These are phyloP conservation scores for Epirrhoe alternata DNA, from an alignment of 2,888 invertebrate species.

Conservation along the genomic window DNA sequence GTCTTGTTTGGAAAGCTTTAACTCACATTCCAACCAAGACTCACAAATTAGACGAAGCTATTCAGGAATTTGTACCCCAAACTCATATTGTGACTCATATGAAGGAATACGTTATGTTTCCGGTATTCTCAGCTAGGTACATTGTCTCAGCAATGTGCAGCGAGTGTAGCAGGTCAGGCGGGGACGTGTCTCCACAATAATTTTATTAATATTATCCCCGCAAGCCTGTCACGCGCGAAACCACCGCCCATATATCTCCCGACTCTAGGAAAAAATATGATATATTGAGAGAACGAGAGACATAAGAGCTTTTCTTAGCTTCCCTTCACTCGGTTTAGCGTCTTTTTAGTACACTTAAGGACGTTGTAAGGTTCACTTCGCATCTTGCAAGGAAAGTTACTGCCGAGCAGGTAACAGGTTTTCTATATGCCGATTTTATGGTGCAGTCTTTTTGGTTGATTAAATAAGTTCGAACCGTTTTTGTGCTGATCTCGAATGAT, in stretches of 20 bases:
- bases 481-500: slow-evolving; percentile 26
- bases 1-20: not conserved
- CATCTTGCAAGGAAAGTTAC: slow-evolving; percentile 32
- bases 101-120: slow-evolving; percentile 2
- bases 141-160: slow-evolving; percentile 45
- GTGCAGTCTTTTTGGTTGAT: slow-evolving; percentile 39
- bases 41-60: slow-evolving; percentile 2
- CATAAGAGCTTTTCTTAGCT: slow-evolving; percentile 76
- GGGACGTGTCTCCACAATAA: slow-evolving; percentile 81
- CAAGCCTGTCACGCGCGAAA: slow-evolving; percentile 82
- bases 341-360: slow-evolving; percentile 58
- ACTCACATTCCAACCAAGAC: not conserved
- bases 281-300: slow-evolving; percentile 81
- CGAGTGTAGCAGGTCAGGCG: slow-evolving; percentile 67
- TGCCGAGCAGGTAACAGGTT: slow-evolving; percentile 39
- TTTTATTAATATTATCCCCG: slow-evolving; percentile 84
- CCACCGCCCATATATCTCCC: slow-evolving; percentile 79
- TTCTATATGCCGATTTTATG: slow-evolving; percentile 40
- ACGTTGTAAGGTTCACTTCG: slow-evolving; percentile 35
- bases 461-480: slow-evolving; percentile 38
- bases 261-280: slow-evolving; percentile 79
- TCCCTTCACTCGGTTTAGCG: slow-evolving; percentile 71
- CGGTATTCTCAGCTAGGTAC: slow-evolving; percentile 28
- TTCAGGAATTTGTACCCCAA: slow-evolving; percentile 8
- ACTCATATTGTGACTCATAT: not conserved